Evolutionary conservation across 1,140 invertebrate genomes (phyloP).

Genomic region (Oryctes rhinoceros): DNA sequence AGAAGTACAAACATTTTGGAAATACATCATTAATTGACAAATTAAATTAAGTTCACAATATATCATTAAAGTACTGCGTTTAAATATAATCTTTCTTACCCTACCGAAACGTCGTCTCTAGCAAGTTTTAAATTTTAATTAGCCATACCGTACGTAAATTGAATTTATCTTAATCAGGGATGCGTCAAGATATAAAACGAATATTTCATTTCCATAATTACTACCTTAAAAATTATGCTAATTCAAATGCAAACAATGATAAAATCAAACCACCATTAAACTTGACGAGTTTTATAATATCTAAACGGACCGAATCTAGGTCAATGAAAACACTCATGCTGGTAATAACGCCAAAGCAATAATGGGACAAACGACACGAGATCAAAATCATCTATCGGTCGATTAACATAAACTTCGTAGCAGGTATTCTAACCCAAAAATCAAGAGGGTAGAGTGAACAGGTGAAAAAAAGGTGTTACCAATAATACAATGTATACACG

Average conservation of each 20-base stretch:
- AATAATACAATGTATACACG: conserved; percentile 20
- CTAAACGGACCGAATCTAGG: neutral
- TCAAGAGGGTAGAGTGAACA: conserved; percentile 12
- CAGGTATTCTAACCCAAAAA: conserved; percentile 31
- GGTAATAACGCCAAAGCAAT: conserved; percentile 4
- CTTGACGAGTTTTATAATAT: conserved; percentile 1
- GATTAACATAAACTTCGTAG: conserved; percentile 31
- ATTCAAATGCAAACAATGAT: conserved; percentile 26
- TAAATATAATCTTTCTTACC: too few relatives aligned
- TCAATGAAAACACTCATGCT: conserved; percentile 5
- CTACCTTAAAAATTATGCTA: conserved; percentile 6
- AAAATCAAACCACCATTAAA: conserved; percentile 13
- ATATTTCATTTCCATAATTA: neutral
- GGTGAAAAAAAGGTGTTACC: conserved; percentile 32
- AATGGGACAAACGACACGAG: neutral
- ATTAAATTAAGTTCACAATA: too few relatives aligned
- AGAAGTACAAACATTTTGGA: too few relatives aligned
- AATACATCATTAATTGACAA: too few relatives aligned
- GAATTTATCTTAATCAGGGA: too few relatives aligned
- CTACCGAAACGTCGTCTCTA: too few relatives aligned
- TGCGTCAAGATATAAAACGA: too few relatives aligned
- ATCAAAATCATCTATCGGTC: conserved; percentile 8
- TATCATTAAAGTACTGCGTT: too few relatives aligned
- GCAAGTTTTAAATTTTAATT: too few relatives aligned
- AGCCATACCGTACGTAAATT: too few relatives aligned